phyloP scores from a whole-genome alignment of 2,888 invertebrate species.

The Notocelia uddmanniana region DNA sequence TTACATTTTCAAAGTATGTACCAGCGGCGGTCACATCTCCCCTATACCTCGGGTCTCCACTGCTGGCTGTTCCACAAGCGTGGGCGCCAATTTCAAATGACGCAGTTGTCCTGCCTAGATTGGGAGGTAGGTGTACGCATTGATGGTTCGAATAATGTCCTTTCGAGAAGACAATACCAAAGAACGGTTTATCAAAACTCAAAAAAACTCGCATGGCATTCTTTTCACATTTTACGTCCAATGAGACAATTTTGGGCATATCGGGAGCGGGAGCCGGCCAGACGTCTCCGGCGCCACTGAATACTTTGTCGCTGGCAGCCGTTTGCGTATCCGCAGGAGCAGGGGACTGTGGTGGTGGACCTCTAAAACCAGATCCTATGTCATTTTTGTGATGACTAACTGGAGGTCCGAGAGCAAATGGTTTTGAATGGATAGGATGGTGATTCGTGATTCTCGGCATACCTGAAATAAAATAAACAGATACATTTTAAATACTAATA shows the following conservation, averaged over 20 bases:
- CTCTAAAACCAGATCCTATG: conserved; percentile 88
- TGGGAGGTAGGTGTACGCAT: conserved; percentile 96
- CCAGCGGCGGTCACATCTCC: conserved; percentile 96
- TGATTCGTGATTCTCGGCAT: conserved; percentile 82
- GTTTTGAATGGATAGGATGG: conserved; percentile 81
- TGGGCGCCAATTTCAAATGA: conserved; percentile 97
- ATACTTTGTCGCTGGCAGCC: conserved; percentile 87
- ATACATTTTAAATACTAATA: not conserved
- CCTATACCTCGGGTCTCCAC: conserved; percentile 96
- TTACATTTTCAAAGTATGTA: conserved; percentile 97
- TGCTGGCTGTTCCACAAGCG: conserved; percentile 96
- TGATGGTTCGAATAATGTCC: conserved; percentile 97
- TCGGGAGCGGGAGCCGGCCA: conserved; percentile 95
- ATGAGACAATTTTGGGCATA: conserved; percentile 96
- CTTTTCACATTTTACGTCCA: conserved; percentile 98
- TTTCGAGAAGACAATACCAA: conserved; percentile 97
- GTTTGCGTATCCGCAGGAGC: conserved; percentile 81
- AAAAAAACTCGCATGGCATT: conserved; percentile 97
- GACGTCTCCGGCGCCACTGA: conserved; percentile 89
- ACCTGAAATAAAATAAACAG: conserved; percentile 66
- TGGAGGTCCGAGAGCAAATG: conserved; percentile 76
- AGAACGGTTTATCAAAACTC: conserved; percentile 97
- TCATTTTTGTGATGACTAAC: conserved; percentile 82
- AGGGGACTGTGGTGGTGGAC: conserved; percentile 86
- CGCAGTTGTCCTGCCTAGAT: conserved; percentile 93